Evolutionary conservation across 2,797 vertebrate species (phyloP), one percentile per base, ranked within the genome.

Genomic region (Gymnothorax javanicus): DNA sequence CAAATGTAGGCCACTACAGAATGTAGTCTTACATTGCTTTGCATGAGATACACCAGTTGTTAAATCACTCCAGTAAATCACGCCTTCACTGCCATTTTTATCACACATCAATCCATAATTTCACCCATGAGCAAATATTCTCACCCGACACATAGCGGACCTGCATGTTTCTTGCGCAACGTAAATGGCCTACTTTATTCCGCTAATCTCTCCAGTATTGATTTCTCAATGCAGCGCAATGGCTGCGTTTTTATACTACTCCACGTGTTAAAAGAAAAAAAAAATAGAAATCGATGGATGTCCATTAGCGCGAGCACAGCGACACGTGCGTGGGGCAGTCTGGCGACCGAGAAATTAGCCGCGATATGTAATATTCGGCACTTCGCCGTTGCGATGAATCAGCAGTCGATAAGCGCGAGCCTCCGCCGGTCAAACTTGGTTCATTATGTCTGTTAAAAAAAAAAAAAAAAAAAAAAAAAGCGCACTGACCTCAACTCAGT

Each of bases 141-240:
- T 54, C 15, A 27, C 54, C 50, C 8, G 54, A 54, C 75, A 1
- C 73, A 79, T 11, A 79, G 8, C 54, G 50, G 17, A 17, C 17
- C 50, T 20, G 17, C 50, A 23, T 54, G 75, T 50, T 54, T 23
- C 75, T 79, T 79, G 75, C 43, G 1, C 75, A 79, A 79, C 9
- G 75, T 7, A 54, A 79, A 79, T 79, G 75, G 50, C 75, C 75
- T 79, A 79, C 75, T 79, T 79, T 79, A 79, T 54, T 54, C 43
- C 25, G 17, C 43, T 79, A 20, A 79, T 79, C 75, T 79, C 75
- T 7, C 17, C 43, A 5, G 7, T 54, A 79, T 79, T 54, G 75
- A 79, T 79, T 79, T 54, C 75, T 79, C 43, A 17, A 75, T 15
- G 6, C 27, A 0, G 25, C 27, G 13, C 12, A 27, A 43, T 1